Percentiles rank a stretch among this genome's conserved stretches.
Conservation (phyloP, 2,797 vertebrate genomes). For the Champsocephalus esox region DNA sequence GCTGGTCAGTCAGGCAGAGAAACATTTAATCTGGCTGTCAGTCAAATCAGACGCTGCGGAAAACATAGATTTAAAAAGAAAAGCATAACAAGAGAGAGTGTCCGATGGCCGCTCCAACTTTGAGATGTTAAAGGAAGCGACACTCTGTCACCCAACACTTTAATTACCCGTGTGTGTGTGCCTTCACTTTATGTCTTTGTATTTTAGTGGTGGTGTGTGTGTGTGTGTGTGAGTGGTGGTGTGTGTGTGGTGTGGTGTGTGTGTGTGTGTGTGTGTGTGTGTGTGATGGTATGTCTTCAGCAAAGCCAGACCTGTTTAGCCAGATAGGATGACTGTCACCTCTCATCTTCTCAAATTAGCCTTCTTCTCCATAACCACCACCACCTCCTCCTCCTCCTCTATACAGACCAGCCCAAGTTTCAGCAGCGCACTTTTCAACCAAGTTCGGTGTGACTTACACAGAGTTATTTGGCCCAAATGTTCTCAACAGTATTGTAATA, state of each 20-base stretch:
- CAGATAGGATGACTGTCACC: conserved; percentile 69
- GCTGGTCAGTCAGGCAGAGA: conserved; percentile 30
- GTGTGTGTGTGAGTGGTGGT: conserved; percentile 9
- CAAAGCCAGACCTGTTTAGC: conserved; percentile 63
- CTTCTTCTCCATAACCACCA: conserved; percentile 12
- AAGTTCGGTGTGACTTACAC: conserved; percentile 52
- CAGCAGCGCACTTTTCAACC: conserved; percentile 65
- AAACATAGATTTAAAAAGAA: conserved; percentile 34
- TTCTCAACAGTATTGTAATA: conserved; percentile 51
- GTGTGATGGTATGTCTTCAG: conserved; percentile 23
- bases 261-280: conserved; percentile 13
- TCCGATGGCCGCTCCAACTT: conserved; percentile 43
- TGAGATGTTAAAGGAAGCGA: conserved; percentile 63
- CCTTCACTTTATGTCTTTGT: not conserved
- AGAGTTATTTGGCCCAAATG: conserved; percentile 43
- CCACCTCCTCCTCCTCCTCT: conserved; percentile 22
- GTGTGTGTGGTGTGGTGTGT: conserved; percentile 25
- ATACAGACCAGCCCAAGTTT: conserved; percentile 45
- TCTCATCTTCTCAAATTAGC: conserved; percentile 66
- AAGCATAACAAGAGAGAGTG: conserved; percentile 30
- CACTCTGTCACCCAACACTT: conserved; percentile 69
- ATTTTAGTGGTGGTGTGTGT: conserved; percentile 24
- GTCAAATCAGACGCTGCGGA: conserved; percentile 28
- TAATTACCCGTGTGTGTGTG: conserved; percentile 60
- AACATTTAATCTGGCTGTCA: conserved; percentile 43